Evolutionary conservation across 2,113 vertebrate species (phyloP).

Genomic region (Cairina moschata): DNA sequence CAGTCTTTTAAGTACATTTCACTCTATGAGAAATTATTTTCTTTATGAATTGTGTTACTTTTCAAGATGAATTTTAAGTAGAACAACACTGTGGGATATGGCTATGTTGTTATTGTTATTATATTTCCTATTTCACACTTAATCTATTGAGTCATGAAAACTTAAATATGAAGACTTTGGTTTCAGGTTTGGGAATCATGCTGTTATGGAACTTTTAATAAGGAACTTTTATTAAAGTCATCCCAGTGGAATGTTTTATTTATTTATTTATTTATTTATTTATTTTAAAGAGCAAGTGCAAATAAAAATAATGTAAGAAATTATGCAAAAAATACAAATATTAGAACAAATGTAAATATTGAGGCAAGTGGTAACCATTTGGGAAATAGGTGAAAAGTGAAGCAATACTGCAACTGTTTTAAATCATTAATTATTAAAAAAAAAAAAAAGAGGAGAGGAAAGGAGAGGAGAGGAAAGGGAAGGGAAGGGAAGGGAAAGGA

Average conservation of each 20-base stretch:
- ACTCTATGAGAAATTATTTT: conserved; percentile 27
- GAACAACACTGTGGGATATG: conserved; percentile 58
- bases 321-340: conserved; percentile 44
- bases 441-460: background rate
- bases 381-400: conserved; percentile 64
- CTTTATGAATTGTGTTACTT: conserved; percentile 55
- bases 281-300: conserved; percentile 15
- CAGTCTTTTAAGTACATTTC: background rate
- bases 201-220: conserved; percentile 58
- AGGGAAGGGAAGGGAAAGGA: too few relatives aligned
- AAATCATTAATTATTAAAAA: conserved; percentile 31
- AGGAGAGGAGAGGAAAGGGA: too few relatives aligned
- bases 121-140: conserved; percentile 69
- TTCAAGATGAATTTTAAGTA: conserved; percentile 57
- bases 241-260: conserved; percentile 45
- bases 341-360: conserved; percentile 29
- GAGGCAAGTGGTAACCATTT: conserved; percentile 18
- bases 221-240: conserved; percentile 62
- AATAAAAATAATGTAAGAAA: conserved; percentile 69
- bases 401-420: conserved; percentile 16
- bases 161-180: conserved; percentile 50
- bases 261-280: conserved; percentile 19
- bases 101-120: conserved; percentile 50
- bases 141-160: conserved; percentile 68
- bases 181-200: conserved; percentile 48